phyloP scores from a whole-genome alignment of 2,888 invertebrate species.

The Netelia virgata region DNA sequence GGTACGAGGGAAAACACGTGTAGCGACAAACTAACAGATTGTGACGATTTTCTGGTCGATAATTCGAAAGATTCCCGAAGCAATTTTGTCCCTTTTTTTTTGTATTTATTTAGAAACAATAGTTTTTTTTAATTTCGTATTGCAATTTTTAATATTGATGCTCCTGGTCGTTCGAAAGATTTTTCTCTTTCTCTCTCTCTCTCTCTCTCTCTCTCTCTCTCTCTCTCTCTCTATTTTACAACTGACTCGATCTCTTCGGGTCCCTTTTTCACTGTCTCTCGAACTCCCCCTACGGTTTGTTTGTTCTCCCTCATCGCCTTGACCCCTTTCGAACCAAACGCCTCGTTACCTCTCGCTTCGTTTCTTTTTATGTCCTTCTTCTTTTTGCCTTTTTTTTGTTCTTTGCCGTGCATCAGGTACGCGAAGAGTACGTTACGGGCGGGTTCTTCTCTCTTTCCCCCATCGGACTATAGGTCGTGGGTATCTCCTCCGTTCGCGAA shows the following conservation, averaged over 20 bases:
- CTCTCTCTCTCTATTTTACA: background rate
- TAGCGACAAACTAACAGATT: constrained; percentile 35
- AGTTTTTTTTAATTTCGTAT: background rate
- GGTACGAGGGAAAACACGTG: constrained; percentile 38
- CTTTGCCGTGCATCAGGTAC: constrained; percentile 41
- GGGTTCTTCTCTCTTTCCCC: constrained; percentile 42
- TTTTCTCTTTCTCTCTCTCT: background rate
- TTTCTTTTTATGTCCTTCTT: constrained; percentile 10
- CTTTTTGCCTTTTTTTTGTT: constrained; percentile 16
- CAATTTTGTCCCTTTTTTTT: background rate
- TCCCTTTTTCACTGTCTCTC: constrained; percentile 28
- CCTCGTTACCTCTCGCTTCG: constrained; percentile 28
- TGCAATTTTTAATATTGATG: background rate
- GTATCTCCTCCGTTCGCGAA: constrained; percentile 28
- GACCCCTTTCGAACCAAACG: constrained; percentile 61
- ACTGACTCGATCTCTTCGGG: background rate
- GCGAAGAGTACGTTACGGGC: constrained; percentile 66
- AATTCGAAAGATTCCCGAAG: constrained; percentile 11
- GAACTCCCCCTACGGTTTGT: constrained; percentile 36
- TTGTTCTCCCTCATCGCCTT: constrained; percentile 57
- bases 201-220: background rate
- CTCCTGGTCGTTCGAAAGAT: background rate
- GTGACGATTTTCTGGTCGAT: constrained; percentile 58
- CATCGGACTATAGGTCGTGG: constrained; percentile 45
- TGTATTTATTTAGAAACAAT: background rate